Percentiles rank a stretch among this genome's conserved stretches.
Evolutionary conservation across 2,113 vertebrate species (phyloP).

Genomic region (Butastur rufipennis): DNA sequence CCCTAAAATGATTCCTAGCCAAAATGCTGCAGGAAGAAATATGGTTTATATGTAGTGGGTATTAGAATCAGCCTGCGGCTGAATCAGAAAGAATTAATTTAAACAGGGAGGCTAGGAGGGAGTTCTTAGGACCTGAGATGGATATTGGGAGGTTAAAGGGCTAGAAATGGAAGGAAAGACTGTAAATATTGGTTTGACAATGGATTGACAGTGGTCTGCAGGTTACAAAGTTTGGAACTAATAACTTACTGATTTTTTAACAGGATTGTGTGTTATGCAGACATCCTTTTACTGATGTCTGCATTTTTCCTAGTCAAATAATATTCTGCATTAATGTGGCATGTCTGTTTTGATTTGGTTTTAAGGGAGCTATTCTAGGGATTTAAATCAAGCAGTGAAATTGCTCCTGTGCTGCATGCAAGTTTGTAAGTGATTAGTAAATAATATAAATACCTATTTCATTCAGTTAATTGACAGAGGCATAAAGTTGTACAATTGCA

Average conservation of each 20-base stretch:
- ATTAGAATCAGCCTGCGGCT: not conserved
- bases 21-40: not conserved
- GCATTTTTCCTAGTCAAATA: not conserved
- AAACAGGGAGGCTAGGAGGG: not conserved
- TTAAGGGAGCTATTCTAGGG: not conserved
- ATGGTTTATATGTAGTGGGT: not conserved
- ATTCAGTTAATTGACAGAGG: not conserved
- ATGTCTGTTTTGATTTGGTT: conserved; percentile 16
- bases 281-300: not conserved
- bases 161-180: not conserved
- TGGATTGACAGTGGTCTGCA: not conserved
- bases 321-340: not conserved
- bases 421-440: not conserved
- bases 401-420: not conserved
- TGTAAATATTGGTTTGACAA: not conserved
- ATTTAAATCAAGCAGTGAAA: not conserved
- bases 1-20: not conserved
- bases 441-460: not conserved
- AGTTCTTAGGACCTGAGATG: not conserved
- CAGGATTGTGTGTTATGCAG: not conserved
- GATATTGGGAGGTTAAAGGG: not conserved
- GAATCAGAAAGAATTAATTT: not conserved
- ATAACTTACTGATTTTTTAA: conserved; percentile 14
- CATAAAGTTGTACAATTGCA: not conserved
- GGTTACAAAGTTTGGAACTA: not conserved